Evolutionary conservation across 2,888 invertebrate genomes (phyloP).

Genomic region (Ischnus inquisitorius): DNA sequence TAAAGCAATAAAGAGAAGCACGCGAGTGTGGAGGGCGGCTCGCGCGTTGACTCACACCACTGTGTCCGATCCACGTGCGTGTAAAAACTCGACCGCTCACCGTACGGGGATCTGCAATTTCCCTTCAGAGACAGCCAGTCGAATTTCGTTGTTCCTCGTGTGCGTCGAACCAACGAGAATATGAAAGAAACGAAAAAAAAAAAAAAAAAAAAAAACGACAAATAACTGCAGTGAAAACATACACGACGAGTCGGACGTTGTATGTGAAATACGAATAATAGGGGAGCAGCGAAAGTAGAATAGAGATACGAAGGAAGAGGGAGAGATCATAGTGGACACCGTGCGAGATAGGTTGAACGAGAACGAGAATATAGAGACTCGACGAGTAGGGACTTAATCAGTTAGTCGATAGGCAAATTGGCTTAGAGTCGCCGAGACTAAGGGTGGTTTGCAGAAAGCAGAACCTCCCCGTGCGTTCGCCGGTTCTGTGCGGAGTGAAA

Average conservation of each 20-base stretch:
- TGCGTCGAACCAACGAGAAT: slow-evolving; percentile 22
- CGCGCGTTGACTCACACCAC: slow-evolving; percentile 34
- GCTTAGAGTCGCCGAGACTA: slow-evolving; percentile 82
- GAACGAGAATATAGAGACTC: slow-evolving; percentile 68
- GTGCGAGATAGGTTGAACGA: slow-evolving; percentile 74
- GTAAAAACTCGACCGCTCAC: neutral
- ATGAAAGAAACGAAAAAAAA: slow-evolving; percentile 48
- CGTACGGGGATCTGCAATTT: slow-evolving; percentile 1
- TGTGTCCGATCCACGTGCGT: neutral
- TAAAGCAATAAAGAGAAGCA: neutral
- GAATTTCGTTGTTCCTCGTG: neutral
- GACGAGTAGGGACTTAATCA: slow-evolving; percentile 83
- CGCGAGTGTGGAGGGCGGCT: slow-evolving; percentile 7
- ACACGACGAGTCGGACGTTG: slow-evolving; percentile 45
- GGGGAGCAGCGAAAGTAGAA: slow-evolving; percentile 27
- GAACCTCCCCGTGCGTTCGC: slow-evolving; percentile 67
- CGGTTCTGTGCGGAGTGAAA: slow-evolving; percentile 57
- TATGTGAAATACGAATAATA: slow-evolving; percentile 44
- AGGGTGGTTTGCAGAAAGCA: slow-evolving; percentile 80
- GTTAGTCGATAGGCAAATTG: slow-evolving; percentile 85
- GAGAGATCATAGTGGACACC: slow-evolving; percentile 47
- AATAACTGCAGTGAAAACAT: slow-evolving; percentile 13
- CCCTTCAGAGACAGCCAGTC: neutral
- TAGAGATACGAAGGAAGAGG: slow-evolving; percentile 38
- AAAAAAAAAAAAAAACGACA: slow-evolving; percentile 30